Evolutionary conservation across 1,140 invertebrate species (phyloP).

Genomic region (Meloidogyne chitwoodi): DNA sequence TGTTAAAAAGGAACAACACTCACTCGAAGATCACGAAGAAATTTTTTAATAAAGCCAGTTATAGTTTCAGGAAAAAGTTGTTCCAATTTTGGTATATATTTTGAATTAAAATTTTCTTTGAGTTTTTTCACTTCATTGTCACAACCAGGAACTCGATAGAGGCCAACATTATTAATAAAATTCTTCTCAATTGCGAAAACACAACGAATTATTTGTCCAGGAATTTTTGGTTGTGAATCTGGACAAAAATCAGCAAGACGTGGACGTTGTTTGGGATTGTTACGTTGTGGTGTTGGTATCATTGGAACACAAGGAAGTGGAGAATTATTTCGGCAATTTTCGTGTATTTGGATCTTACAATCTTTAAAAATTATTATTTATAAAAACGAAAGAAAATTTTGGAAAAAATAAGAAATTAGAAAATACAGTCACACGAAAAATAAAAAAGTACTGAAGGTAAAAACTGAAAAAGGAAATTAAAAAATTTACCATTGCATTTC

Average conservation of each 20-base stretch:
- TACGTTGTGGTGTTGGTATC: constrained; percentile 12
- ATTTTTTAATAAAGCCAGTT: constrained; percentile 80
- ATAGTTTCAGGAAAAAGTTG: constrained; percentile 72
- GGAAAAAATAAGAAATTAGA: too few relatives aligned
- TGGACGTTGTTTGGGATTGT: not conserved
- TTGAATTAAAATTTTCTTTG: constrained; percentile 17
- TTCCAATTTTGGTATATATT: constrained; percentile 24
- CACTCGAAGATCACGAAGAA: constrained; percentile 61
- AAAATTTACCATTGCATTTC: constrained; percentile 31
- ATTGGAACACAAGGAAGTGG: constrained; percentile 42
- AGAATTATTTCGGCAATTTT: constrained; percentile 18
- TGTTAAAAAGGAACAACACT: too few relatives aligned
- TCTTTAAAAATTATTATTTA: too few relatives aligned
- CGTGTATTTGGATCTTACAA: constrained; percentile 36
- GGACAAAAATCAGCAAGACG: constrained; percentile 63
- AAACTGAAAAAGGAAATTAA: too few relatives aligned
- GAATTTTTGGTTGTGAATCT: constrained; percentile 78
- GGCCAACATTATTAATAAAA: constrained; percentile 76
- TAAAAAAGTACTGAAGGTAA: too few relatives aligned
- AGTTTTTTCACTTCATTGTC: constrained; percentile 21
- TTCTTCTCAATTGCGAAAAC: constrained; percentile 84
- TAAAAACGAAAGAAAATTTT: too few relatives aligned
- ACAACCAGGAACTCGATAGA: constrained; percentile 82
- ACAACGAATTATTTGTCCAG: constrained; percentile 84
- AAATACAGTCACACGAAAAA: too few relatives aligned